Evolutionary conservation across 2,888 invertebrate species (phyloP), one percentile per base, ranked within the genome.

Genomic region (Sipha maydis): DNA sequence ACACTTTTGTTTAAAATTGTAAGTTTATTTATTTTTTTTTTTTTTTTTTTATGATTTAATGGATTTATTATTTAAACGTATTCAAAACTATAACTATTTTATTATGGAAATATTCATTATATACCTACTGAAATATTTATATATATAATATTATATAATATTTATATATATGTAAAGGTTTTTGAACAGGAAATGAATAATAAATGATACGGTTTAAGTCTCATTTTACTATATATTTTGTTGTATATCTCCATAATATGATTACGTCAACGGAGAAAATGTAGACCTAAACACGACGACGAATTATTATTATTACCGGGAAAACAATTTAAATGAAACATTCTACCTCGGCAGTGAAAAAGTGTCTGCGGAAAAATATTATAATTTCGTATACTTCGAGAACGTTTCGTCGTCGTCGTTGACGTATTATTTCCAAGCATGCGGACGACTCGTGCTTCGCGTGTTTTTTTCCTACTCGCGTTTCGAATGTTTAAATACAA

Each of bases 61-160:
- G 77, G 28, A 28, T 77, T 28, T 48, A 77, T 28, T 76, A 76
- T 76, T 76, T 41, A 76, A 41, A 76, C 48, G 48, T 48, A 28
- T 48, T 48, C 19, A 77, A 77, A 48, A 77, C 28, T 77, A 48
- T 34, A 77, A 19, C 48, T 48, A 28, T 28, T 77, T 48, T 48
- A 77, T 48, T 77, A 48, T 48, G 77, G 77, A 77, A 77, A 77
- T 77, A 77, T 77, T 77, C 48, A 77, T 77, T 28, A 48, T 48
- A 48, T 14, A 41, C 41, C 48, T 48, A 48, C 28, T 19, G 48
- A 78, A 56, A 56, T n/a, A n/a, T n/a, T n/a, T n/a, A n/a, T n/a
- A n/a, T 54, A 54, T 54, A 54, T 5, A 1, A 54, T 56, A 21
- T 56, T 56, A 56, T 56, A 48, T 48, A 48, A 48, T 56, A 56